Conservation (phyloP, 2,113 vertebrate genomes). For the Gallinago jamesoni region DNA sequence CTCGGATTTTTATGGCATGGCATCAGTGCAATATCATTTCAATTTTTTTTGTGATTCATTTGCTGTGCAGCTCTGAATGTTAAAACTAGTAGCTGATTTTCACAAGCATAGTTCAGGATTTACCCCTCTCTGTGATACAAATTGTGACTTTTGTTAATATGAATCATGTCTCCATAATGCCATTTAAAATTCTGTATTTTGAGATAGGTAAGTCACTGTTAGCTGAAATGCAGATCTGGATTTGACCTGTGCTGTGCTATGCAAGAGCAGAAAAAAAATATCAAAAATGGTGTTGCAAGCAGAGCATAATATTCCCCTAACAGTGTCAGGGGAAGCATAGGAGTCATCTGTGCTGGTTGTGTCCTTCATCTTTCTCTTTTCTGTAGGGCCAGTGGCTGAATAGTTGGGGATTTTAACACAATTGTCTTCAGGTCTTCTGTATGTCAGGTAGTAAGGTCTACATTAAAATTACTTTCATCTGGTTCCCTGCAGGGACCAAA, state of each 20-base stretch:
- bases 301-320: not conserved
- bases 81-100: not conserved
- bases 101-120: not conserved
- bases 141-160: not conserved
- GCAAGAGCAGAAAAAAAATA: not conserved
- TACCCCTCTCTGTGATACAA: not conserved
- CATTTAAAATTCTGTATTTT: not conserved
- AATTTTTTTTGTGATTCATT: not conserved
- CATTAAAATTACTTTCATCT: slow-evolving; percentile 48
- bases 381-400: not conserved
- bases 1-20: not conserved
- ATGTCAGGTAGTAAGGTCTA: slow-evolving; percentile 40
- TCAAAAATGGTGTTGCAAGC: not conserved
- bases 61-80: not conserved
- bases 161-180: not conserved
- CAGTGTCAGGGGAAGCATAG: too few relatives aligned
- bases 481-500: slow-evolving; percentile 61
- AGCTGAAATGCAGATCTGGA: not conserved
- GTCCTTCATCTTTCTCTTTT: not conserved
- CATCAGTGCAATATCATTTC: not conserved
- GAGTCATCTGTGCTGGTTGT: not conserved
- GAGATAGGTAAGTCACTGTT: not conserved
- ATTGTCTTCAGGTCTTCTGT: not conserved
- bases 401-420: slow-evolving; percentile 27
- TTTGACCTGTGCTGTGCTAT: not conserved